phyloP scores from a whole-genome alignment of 2,797 vertebrate genomes.

The Poeciliopsis paucimaculata region DNA sequence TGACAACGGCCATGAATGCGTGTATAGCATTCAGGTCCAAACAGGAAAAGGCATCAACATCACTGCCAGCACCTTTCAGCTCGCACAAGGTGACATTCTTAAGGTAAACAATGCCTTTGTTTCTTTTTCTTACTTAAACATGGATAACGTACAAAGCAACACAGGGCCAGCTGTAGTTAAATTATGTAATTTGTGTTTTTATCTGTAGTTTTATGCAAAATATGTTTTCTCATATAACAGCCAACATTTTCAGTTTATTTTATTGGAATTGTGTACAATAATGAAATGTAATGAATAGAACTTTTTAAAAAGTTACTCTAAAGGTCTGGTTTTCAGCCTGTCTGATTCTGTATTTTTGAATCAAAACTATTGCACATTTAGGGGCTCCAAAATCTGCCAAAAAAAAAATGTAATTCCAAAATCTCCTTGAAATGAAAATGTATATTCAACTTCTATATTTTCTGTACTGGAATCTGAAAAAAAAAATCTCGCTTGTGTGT shows the following conservation, averaged over 20 bases:
- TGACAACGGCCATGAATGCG: slow-evolving; percentile 96
- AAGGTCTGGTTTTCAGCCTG: not conserved
- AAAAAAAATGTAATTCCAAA: not conserved
- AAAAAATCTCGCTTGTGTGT: slow-evolving; percentile 11
- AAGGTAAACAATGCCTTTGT: slow-evolving; percentile 82
- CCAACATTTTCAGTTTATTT: not conserved
- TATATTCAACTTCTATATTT: slow-evolving; percentile 19
- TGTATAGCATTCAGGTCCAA: slow-evolving; percentile 97
- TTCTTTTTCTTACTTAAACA: slow-evolving; percentile 18
- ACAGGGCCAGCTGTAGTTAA: not conserved
- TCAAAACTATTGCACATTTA: not conserved
- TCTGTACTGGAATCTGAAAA: slow-evolving; percentile 27
- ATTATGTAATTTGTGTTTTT: slow-evolving; percentile 8
- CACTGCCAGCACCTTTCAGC: slow-evolving; percentile 90
- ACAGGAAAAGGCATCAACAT: slow-evolving; percentile 97
- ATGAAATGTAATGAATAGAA: not conserved
- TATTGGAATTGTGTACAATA: not conserved
- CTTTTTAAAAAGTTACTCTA: not conserved
- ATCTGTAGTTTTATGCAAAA: not conserved
- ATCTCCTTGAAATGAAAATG: not conserved
- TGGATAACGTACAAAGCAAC: slow-evolving; percentile 9
- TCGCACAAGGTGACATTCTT: slow-evolving; percentile 93
- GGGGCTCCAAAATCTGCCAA: not conserved
- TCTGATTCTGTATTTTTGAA: not conserved
- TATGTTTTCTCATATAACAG: not conserved